Evolutionary conservation across 2,888 invertebrate genomes (phyloP), one percentile per base, ranked within the genome.

Genomic region (Rambutsinella grinnellia): DNA sequence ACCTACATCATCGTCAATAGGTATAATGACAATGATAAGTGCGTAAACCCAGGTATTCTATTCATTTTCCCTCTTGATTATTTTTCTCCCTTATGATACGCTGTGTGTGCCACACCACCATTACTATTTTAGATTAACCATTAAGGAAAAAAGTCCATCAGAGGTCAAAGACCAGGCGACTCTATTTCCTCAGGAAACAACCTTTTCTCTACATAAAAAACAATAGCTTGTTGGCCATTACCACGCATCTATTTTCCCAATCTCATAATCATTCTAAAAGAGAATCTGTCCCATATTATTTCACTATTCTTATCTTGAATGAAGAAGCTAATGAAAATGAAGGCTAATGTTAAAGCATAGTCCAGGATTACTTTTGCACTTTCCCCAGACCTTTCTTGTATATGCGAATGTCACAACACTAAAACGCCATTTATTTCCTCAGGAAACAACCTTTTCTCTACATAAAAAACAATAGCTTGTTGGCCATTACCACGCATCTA

Each of bases 391-490:
- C 5, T 36, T 5, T 5, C 36, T 36, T 36, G 36, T 36, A 13
- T 36, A 13, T 36, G 36, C 36, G 6, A 5, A 36, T 36, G n/a
- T n/a, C n/a, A 36, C 36, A 5, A 5, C 36, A 36, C 36, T 36
- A 5, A 36, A 36, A 8, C n/a, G n/a, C n/a, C n/a, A 8, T 36
- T 36, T 13, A 36, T 36, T 36, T 36, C 36, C 36, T 36, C 36
- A 58, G 24, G 28, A 57, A 17, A 19, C 13, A 28, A 10, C 36
- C 36, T 24, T 23, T 23, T 23, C 54, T 26, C n/a, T 57, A 57
- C 5, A 10, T 5, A 28, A 61, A 49, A 47, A 36, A 61, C 61
- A 60, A 60, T 60, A 60, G 44, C 36, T 46, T 21, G 36, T 10
- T 19, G 5, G 5, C 23, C 23, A 21, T 19, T 53, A 13, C 21